Percentiles rank a stretch among this genome's conserved stretches.
Evolutionary conservation across 2,888 invertebrate species (phyloP).

Genomic region (Diaphora mendica): DNA sequence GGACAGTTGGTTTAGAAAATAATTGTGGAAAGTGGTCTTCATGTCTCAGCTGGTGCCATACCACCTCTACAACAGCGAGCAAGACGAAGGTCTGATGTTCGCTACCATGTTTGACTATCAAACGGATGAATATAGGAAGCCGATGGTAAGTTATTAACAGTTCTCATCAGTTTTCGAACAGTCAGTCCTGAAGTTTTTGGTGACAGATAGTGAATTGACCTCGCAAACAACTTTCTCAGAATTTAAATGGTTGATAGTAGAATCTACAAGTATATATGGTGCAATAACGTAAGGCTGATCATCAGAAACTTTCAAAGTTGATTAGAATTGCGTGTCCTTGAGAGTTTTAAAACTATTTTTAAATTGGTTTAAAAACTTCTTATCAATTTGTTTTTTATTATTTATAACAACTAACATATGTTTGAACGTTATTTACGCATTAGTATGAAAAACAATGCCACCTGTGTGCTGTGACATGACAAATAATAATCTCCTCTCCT

Average conservation of each 20-base stretch:
- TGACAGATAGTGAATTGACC: slow-evolving; percentile 55
- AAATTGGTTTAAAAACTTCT: not conserved
- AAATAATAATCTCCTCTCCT: slow-evolving; percentile 42
- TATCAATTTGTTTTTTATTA: not conserved
- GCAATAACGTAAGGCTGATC: slow-evolving; percentile 36
- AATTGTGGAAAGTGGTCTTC: slow-evolving; percentile 78
- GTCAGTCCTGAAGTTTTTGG: slow-evolving; percentile 22
- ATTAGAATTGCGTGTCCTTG: slow-evolving; percentile 32
- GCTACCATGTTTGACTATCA: slow-evolving; percentile 86
- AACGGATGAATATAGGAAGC: slow-evolving; percentile 79
- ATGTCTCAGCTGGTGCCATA: slow-evolving; percentile 89
- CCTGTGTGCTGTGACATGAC: slow-evolving; percentile 34
- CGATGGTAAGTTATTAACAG: slow-evolving; percentile 71
- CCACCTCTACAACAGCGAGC: slow-evolving; percentile 79
- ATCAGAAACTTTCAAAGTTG: slow-evolving; percentile 21
- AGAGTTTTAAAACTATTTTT: not conserved
- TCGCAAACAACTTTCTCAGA: slow-evolving; percentile 70
- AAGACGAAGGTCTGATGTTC: slow-evolving; percentile 86
- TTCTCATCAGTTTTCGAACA: slow-evolving; percentile 27
- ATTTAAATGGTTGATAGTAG: slow-evolving; percentile 41
- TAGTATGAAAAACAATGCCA: slow-evolving; percentile 31
- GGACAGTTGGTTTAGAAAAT: slow-evolving; percentile 70
- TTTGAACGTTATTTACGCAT: slow-evolving; percentile 16
- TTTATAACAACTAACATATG: not conserved
- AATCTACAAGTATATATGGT: slow-evolving; percentile 22